Base-by-base conservation (phyloP, 64 coral and sea anemone species). In the Pocillopora damicornis region DNA sequence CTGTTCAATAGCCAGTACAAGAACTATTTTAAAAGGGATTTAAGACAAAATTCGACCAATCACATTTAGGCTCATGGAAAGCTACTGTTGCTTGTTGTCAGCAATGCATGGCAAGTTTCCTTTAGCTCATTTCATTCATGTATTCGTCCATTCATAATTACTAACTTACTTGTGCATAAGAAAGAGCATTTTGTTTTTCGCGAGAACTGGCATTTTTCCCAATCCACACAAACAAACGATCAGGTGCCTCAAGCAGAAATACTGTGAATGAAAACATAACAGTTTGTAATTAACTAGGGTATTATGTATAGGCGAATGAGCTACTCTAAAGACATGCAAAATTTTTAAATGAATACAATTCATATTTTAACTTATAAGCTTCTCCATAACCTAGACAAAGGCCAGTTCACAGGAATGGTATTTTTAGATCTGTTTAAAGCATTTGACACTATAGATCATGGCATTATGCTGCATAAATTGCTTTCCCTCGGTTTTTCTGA, bases 381-480 rank as follows among this genome's bases (percentile, higher is more conserved):
- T 2, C 84, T 92, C 11, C 76, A 87, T 25, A 82, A 75, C 73
- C 80, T 92, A 59, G 90, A 92, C 60, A 87, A 78, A 75, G 88
- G 88, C n/a, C 76, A 72, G 30, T 45, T 90, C 2, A 81, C 76
- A 30, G 71, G 79, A 73, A 82, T 82, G 63, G 57, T 90, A 13
- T 90, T 81, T 61, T 77, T 88, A 78, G 87, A 88, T 58, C 75
- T 88, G 3, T 59, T 58, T 15, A 88, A 89, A n/a, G 63, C 87
- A 5, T 89, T 89, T 78, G 87, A 89, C 25, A 89, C 87, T 63
- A 0, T 79, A 25, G 75, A 89, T 25, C 87, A 89, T 64, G 61
- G 64, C 14, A 65, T 79, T 14, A 66, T 89, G 76, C 37, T 89
- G 17, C 10, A 73, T 37, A 92, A 92, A 67, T 64, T 87, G 14